These are phyloP conservation scores for Otolemur garnettii DNA, from an alignment of 2,113 vertebrate genomes.

Conservation along the genomic window DNA sequence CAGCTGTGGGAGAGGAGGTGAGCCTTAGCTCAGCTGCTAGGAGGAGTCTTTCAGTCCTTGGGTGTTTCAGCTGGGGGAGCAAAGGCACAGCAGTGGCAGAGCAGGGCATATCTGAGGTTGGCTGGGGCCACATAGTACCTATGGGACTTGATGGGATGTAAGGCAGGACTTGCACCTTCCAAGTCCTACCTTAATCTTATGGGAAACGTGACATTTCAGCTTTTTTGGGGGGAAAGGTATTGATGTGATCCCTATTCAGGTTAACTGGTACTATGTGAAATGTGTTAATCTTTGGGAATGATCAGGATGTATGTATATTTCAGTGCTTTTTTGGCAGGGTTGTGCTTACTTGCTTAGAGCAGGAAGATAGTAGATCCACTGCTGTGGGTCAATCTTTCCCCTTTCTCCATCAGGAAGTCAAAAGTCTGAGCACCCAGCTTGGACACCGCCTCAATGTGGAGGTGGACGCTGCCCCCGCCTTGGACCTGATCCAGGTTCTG, in stretches of 20 bases:
- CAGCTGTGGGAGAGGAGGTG: neutral
- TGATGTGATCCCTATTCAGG: neutral
- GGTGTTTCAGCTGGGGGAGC: neutral
- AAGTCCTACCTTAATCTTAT: neutral
- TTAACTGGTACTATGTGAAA: neutral
- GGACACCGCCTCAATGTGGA: conserved; percentile 91
- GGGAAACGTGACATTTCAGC: neutral
- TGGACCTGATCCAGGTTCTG: conserved; percentile 84
- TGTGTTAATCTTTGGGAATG: neutral
- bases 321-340: neutral
- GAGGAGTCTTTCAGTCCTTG: neutral
- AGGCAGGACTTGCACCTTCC: neutral
- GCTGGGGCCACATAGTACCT: neutral
- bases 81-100: neutral
- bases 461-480: conserved; percentile 88
- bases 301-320: neutral
- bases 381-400: neutral
- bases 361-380: neutral
- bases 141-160: neutral
- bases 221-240: neutral
- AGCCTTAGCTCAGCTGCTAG: neutral
- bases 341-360: neutral
- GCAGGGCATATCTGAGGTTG: neutral
- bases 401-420: conserved; percentile 77
- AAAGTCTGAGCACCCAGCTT: conserved; percentile 79